phyloP scores from a whole-genome alignment of 2,888 invertebrate species.

The Eretmocerus hayati region DNA sequence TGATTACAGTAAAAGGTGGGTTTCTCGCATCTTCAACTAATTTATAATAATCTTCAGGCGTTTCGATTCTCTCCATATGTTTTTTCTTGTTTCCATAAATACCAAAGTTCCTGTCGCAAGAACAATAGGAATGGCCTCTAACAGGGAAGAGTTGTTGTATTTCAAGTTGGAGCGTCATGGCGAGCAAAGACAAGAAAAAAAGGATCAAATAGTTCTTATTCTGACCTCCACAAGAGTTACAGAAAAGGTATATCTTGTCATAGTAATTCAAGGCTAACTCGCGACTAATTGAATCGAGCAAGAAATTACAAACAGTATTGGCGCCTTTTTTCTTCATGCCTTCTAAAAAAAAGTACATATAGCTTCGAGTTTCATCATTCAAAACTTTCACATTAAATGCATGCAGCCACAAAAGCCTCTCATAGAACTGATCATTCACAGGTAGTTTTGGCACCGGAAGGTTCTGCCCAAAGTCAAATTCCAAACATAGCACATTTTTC shows the following conservation, averaged over 20 bases:
- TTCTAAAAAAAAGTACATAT: constrained; percentile 24
- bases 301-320: constrained; percentile 23
- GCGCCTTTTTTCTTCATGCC: constrained; percentile 22
- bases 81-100: constrained; percentile 18
- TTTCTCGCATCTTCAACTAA: constrained; percentile 11
- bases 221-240: constrained; percentile 18
- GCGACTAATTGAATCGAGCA: constrained; percentile 12
- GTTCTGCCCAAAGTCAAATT: constrained; percentile 4
- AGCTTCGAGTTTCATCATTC: constrained; percentile 14
- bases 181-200: constrained; percentile 15
- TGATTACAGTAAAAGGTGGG: constrained; percentile 11
- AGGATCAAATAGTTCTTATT: constrained; percentile 21
- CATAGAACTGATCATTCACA: constrained; percentile 16
- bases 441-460: constrained; percentile 15
- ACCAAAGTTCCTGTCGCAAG: constrained; percentile 21
- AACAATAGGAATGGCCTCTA: constrained; percentile 22
- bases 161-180: constrained; percentile 8
- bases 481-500: constrained; percentile 10
- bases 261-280: constrained; percentile 11
- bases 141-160: constrained; percentile 22
- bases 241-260: constrained; percentile 23
- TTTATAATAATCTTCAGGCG: constrained; percentile 9
- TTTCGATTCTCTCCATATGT: constrained; percentile 15
- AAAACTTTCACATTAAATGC: constrained; percentile 20
- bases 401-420: constrained; percentile 7